These are phyloP conservation scores for Stenopsyche tienmushanensis DNA, from an alignment of 1,140 invertebrate species.

Conservation along the genomic window DNA sequence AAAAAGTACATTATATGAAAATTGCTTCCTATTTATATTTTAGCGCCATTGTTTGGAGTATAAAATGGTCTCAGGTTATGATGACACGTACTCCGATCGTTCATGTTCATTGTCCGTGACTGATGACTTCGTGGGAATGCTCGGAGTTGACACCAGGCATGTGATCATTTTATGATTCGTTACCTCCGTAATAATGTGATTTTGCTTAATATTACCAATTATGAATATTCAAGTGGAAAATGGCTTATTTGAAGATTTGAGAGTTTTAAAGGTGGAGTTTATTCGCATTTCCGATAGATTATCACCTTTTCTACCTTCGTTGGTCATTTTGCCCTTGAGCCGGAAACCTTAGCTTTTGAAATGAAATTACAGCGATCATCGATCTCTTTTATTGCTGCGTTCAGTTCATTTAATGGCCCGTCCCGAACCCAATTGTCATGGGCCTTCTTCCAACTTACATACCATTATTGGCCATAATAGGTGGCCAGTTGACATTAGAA, in stretches of 20 bases:
- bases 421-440: constrained; percentile 6
- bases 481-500: no score
- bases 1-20: no score
- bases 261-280: no score
- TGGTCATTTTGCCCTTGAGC: not conserved
- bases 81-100: constrained; percentile 1
- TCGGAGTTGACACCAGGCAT: constrained; percentile 22
- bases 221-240: no score
- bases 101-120: constrained; percentile 12
- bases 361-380: constrained; percentile 17
- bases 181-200: not conserved
- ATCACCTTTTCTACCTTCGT: no score
- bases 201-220: not conserved
- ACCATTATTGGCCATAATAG: constrained; percentile 8
- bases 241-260: no score
- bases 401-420: not conserved
- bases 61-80: no score
- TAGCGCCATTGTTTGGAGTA: no score
- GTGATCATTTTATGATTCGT: not conserved
- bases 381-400: constrained; percentile 25
- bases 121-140: constrained; percentile 35
- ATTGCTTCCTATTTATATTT: no score
- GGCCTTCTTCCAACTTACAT: constrained; percentile 2
- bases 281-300: no score
- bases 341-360: constrained; percentile 17